Base-by-base conservation (phyloP, 2,888 invertebrate genomes). In the Argyresthia albistria region DNA sequence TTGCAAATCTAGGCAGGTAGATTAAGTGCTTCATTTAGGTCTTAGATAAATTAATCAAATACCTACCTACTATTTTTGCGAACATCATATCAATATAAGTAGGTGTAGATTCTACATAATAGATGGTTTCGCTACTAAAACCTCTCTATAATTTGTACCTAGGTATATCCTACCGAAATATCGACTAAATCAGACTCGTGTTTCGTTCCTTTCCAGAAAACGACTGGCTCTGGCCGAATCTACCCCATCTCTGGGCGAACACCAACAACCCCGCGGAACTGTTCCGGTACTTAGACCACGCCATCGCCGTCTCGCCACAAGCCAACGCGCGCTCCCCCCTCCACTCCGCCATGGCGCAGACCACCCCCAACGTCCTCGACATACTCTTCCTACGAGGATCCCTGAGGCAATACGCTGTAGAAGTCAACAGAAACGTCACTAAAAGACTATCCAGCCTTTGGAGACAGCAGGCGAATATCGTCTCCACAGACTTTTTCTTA, bases 401-500 rank as follows among this genome's bases (percentile, higher is more conserved):
- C 14, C 71, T 94, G 35, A 76, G 93, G 35, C 81, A 88, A 50
- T 89, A 91, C 71, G 93, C 93, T 0, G 89, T 93, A 53, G 76
- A 72, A 0, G 90, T 92, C 11, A 95, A 95, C 75, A 88, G 90
- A 42, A 90, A 93, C 63, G 88, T 95, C 0, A 92, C 92, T 0
- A 79, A 86, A 36, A 93, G 94, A 86, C 90, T 94, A 15, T 69
- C 87, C 51, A 90, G 91, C 7, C 88, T 89, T 43, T 94, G 93
- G 93, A 86, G 91, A 47, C 75, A 83, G 11, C 89, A 88, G 53
- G 92, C 91, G 9, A 94, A 94, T 70, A 91, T 94, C 35, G 89
- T 94, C 1, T 91, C 94, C 0, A 89, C 92, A 7, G 94, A 94
- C 72, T 94, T 91, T 70, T 92, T 93, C 65, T 82, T 93, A 56